Evolutionary conservation across 1,140 invertebrate species (phyloP).

Genomic region (Zaprionus tsacasi): DNA sequence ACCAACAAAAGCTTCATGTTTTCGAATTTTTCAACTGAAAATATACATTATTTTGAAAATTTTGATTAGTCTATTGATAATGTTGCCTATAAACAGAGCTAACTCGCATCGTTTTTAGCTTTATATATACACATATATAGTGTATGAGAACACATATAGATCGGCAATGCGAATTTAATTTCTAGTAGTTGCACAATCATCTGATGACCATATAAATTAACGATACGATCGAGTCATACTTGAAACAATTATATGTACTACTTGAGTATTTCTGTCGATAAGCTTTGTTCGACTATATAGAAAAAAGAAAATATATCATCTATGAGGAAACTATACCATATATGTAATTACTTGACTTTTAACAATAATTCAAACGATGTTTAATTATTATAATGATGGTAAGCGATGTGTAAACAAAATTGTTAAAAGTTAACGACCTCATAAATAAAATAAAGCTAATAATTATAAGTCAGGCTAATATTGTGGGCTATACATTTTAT

Average conservation of each 20-base stretch:
- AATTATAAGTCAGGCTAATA: neutral
- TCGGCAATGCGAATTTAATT: neutral
- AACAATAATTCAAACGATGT: too few relatives aligned
- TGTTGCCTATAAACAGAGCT: conserved; percentile 14
- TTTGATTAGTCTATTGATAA: conserved; percentile 40
- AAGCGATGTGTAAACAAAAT: too few relatives aligned
- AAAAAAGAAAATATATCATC: too few relatives aligned
- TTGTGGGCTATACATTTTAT: neutral
- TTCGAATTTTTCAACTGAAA: conserved; percentile 49
- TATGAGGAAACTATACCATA: neutral
- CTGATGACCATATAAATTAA: neutral
- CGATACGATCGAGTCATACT: conserved; percentile 14
- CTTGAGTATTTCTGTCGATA: conserved; percentile 21
- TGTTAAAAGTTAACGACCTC: neutral
- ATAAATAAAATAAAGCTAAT: neutral
- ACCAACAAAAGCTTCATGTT: conserved; percentile 70
- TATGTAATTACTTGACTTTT: too few relatives aligned
- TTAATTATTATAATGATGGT: neutral
- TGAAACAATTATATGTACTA: conserved; percentile 5
- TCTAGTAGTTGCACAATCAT: conserved; percentile 36
- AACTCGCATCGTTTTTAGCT: too few relatives aligned
- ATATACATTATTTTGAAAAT: conserved; percentile 43
- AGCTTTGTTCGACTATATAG: conserved; percentile 24
- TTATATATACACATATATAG: too few relatives aligned
- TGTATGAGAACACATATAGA: neutral